Base-by-base conservation (phyloP, 2,888 invertebrate genomes). In the Drosophila formosana region DNA sequence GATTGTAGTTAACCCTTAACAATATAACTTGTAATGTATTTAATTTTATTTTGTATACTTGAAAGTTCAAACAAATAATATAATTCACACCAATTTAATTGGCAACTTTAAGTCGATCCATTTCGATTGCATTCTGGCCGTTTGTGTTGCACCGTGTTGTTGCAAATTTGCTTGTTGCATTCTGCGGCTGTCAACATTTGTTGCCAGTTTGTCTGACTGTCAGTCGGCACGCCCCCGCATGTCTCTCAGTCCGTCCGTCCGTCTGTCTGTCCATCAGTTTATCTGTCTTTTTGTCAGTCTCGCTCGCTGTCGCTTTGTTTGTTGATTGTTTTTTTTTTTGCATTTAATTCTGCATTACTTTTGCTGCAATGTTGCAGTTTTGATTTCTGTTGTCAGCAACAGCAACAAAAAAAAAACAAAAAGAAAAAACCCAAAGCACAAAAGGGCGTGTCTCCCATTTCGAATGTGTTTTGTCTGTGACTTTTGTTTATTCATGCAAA, bases 331-430 rank as follows among this genome's bases (percentile, higher is more conserved):
- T 87, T 75, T 75, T 75, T 81, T 87, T 75, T 75, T 68, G 65
- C 82, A 75, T 87, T 83, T 87, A 83, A 87, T 87, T 84, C 73
- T 72, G 67, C 80, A 88, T 82, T 82, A 82, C 77, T 82, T 78
- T 71, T 82, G 70, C 63, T 66, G 66, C 71, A 41, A 55, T 78
- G 51, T 58, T 75, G 77, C 88, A 82, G 85, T 73, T 83, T 87
- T 87, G 89, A 83, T 83, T 89, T 83, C 52, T 79, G 71, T 49
- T 71, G 66, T 39, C 58, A 69, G 61, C 47, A 46, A 30, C 53
- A 68, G 45, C 50, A 23, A 13, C n/a, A 28, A 37, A 55, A 46
- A 65, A 61, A 25, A 45, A 32, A 30, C 41, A 69, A 51, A 18
- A 18, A 30, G 26, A 60, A 7, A n/a, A n/a, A n/a, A n/a, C n/a